A percentile compares a stretch with the other conserved stretches of the same genome.
Conservation (phyloP, 2,113 vertebrate species). For the Eptesicus fuscus region DNA sequence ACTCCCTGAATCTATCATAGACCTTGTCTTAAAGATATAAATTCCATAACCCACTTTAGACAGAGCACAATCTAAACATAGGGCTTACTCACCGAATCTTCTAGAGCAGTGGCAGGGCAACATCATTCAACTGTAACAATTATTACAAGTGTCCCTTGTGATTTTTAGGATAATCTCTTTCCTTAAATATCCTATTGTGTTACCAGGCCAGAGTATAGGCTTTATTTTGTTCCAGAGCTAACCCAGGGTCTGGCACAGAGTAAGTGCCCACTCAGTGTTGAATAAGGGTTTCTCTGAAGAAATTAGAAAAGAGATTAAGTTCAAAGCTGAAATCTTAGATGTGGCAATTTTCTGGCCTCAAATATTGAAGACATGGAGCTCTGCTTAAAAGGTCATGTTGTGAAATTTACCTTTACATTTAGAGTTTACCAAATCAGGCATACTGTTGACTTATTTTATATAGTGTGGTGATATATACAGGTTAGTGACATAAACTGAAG, state of each 20-base stretch:
- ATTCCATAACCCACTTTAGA: not conserved
- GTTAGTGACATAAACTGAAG: not conserved
- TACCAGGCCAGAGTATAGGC: not conserved
- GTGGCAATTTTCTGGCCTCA: constrained; percentile 3
- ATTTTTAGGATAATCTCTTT: constrained; percentile 29
- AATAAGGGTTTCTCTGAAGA: constrained; percentile 26
- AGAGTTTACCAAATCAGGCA: constrained; percentile 4
- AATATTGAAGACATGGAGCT: not conserved
- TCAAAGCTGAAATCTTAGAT: constrained; percentile 44
- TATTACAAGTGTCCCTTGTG: not conserved
- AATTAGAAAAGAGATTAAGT: constrained; percentile 38
- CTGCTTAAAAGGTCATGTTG: constrained; percentile 12
- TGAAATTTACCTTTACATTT: constrained; percentile 27
- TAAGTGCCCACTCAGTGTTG: not conserved
- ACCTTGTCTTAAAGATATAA: not conserved
- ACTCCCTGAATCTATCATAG: not conserved
- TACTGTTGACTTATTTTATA: not conserved
- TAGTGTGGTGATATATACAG: not conserved
- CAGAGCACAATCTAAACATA: not conserved
- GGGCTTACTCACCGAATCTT: not conserved
- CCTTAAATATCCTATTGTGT: constrained; percentile 11
- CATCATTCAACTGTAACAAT: not conserved
- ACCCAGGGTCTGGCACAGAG: not conserved
- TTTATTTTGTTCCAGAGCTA: not conserved
- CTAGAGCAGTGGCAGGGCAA: not conserved